Base-by-base conservation (phyloP, 2,888 invertebrate genomes). In the Augiades crinisus region DNA sequence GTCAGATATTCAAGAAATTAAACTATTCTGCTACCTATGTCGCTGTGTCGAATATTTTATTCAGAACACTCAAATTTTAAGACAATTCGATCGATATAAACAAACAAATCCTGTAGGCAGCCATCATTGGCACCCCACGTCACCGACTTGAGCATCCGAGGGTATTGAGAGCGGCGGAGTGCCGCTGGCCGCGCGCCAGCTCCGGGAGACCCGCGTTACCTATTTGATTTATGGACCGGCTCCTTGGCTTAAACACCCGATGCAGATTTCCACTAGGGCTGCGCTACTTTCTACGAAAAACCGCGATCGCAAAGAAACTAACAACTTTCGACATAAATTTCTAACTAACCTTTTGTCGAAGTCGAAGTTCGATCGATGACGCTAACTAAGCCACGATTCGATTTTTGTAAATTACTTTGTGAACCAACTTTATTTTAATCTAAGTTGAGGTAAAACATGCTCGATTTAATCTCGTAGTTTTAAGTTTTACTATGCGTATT, bases 171-270 rank as follows among this genome's bases (percentile, higher is more conserved):
- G 30, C 30, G 12, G 4, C 30, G 30, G 27, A 27, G 27, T 30
- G 30, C 30, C 12, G 4, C 40, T 40, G 24, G 40, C 24, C 24
- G 16, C 24, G 40, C 27, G 27, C 27, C 40, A 16, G 27, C 3
- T 6, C 7, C 13, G 16, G 27, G n/a, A 27, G 27, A 40, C 40
- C 40, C 37, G 13, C 37, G 40, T 27, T 40, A 40, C 40, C 40
- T 40, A 40, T 40, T 40, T 40, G 40, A 40, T 40, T 40, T 40
- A 40, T 16, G 27, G 14, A 27, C 5, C 27, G 16, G 27, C 16
- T 40, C 40, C 16, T 27, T 16, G 24, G 16, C 27, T 40, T 40
- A 24, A 40, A 40, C 40, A 40, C 40, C 27, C 40, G 24, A 24
- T 40, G 24, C 40, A 40, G 40, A 40, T 16, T 22, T 7, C 40